Evolutionary conservation across 1,140 invertebrate genomes (phyloP), one percentile per base, ranked within the genome.

Genomic region (Metaphire vulgaris): DNA sequence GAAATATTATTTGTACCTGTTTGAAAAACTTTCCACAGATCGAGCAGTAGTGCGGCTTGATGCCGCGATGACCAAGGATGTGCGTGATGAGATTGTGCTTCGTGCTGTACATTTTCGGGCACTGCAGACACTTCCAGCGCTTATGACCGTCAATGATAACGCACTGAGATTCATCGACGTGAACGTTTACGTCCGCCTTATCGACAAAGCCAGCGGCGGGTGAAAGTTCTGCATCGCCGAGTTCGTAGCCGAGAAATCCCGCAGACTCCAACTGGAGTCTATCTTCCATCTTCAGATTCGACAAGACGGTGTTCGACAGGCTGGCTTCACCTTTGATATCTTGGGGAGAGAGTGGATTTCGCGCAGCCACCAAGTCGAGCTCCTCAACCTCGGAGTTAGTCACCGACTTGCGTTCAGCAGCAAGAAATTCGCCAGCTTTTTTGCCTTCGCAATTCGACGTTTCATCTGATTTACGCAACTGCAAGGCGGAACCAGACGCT

Each of bases 1-100:
- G n/a, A n/a, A n/a, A n/a, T n/a, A n/a, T n/a, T n/a, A n/a, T n/a
- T n/a, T n/a, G n/a, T n/a, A 83, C 77, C 75, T 85, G 85, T 78
- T 83, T 84, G 77, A 86, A 86, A 72, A 83, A 83, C 77, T 85
- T 85, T 28, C 83, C 83, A 81, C 85, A 86, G 29, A 83, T 79
- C 71, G 82, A 78, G 78, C 85, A 86, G 41, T 82, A 77, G 76
- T 85, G 84, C 0, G 84, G 85, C 73, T 85, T 85, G 67, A 85
- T 84, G 29, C 83, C 84, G 33, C 80, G 81, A 77, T 86, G 85
- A 73, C 82, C 83, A 0, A 85, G 77, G 21, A 85, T 81, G 78
- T 86, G 85, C 34, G 84, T 83, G 12, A 85, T 82, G 68, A 86
- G 79, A 75, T 78, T 80, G 72, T 78, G 76, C 32, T 78, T 78